Percentiles rank a stretch among this genome's conserved stretches.
Evolutionary conservation across 1,140 invertebrate species (phyloP).

Genomic region (Semibalanus balanoides): DNA sequence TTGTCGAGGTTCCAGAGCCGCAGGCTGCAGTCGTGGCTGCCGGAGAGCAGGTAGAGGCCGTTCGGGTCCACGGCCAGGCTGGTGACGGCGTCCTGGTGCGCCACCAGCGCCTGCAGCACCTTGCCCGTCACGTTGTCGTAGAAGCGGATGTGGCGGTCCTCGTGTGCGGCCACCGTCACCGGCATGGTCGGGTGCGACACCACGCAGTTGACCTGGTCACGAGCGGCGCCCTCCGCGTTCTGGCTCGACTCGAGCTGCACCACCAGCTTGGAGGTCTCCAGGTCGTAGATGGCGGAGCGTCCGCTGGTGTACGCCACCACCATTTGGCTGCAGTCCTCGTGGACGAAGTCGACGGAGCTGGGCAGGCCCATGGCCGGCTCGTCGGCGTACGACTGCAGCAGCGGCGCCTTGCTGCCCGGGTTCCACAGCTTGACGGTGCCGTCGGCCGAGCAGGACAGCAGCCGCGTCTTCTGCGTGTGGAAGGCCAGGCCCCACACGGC

Average conservation of each 20-base stretch:
- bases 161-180: conserved; percentile 89
- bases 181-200: conserved; percentile 92
- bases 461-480: conserved; percentile 56
- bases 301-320: conserved; percentile 82
- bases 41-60: conserved; percentile 93
- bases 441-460: conserved; percentile 88
- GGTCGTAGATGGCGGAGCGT: conserved; percentile 77
- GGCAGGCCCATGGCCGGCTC: conserved; percentile 63
- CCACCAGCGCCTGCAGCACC: conserved; percentile 93
- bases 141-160: conserved; percentile 94
- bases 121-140: conserved; percentile 77
- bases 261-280: conserved; percentile 70
- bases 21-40: conserved; percentile 97
- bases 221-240: conserved; percentile 19
- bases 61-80: conserved; percentile 95
- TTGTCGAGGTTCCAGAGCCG: conserved; percentile 98
- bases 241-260: conserved; percentile 48
- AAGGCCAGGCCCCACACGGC: conserved; percentile 90
- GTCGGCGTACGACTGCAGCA: conserved; percentile 68
- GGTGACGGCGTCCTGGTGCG: conserved; percentile 95
- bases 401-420: conserved; percentile 57
- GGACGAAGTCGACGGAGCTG: conserved; percentile 87
- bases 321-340: conserved; percentile 78
- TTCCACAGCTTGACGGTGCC: conserved; percentile 88
- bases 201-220: conserved; percentile 31